Evolutionary conservation across 2,888 invertebrate genomes (phyloP).

Genomic region (Meteorus colon): DNA sequence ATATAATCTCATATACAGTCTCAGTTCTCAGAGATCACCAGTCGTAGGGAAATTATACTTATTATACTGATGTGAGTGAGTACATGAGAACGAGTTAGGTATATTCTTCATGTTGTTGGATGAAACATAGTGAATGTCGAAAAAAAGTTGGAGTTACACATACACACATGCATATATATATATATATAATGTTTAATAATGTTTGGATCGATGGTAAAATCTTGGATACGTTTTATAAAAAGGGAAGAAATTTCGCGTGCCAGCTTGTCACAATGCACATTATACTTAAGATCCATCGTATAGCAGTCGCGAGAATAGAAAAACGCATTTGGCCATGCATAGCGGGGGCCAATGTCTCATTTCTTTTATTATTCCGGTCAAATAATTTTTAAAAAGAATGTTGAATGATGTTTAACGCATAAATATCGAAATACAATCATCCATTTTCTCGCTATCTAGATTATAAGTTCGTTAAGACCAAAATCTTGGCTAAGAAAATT

Average conservation of each 20-base stretch:
- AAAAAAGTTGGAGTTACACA: background rate
- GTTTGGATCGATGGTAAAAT: background rate
- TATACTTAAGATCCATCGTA: slow-evolving; percentile 6
- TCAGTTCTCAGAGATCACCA: slow-evolving; percentile 5
- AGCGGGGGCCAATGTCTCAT: slow-evolving; percentile 48
- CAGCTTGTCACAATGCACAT: slow-evolving; percentile 14
- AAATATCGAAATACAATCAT: background rate
- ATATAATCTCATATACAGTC: background rate
- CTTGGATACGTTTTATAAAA: slow-evolving; percentile 26
- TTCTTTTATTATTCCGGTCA: slow-evolving; percentile 47
- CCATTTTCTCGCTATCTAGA: background rate
- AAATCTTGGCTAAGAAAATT: slow-evolving; percentile 29
- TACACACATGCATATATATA: background rate
- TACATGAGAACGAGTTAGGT: slow-evolving; percentile 27
- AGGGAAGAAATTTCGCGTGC: slow-evolving; percentile 7
- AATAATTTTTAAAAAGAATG: slow-evolving; percentile 36
- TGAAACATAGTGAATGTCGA: slow-evolving; percentile 1
- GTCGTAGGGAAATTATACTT: slow-evolving; percentile 7
- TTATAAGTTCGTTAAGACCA: background rate
- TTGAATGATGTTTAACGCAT: background rate
- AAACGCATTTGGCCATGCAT: slow-evolving; percentile 46
- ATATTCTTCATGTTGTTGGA: slow-evolving; percentile 24
- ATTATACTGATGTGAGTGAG: background rate
- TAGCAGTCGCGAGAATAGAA: slow-evolving; percentile 37
- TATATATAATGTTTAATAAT: background rate